Conservation (phyloP, 2,797 vertebrate genomes). For the Mormyrops attenuatus region DNA sequence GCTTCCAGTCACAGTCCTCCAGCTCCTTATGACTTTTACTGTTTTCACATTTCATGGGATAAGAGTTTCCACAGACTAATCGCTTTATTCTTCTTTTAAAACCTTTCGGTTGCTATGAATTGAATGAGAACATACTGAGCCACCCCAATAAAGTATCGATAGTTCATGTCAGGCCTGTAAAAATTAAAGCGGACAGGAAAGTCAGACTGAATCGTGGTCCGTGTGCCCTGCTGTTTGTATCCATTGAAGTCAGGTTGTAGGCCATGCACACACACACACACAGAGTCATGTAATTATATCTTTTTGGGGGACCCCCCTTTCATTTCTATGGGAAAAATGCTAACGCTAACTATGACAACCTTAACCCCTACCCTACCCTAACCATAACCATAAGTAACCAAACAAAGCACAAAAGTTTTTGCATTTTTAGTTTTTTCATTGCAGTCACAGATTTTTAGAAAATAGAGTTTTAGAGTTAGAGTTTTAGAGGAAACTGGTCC, state of each 20-base stretch:
- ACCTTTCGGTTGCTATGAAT: not conserved
- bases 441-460: no score
- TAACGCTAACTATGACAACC: no score
- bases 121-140: not conserved
- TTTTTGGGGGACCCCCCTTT: no score
- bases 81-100: not conserved
- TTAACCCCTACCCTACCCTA: no score
- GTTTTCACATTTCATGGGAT: not conserved
- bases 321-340: no score
- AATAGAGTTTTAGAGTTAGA: no score
- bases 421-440: no score
- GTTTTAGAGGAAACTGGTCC: no score
- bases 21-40: not conserved
- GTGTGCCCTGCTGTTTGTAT: not conserved
- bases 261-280: not conserved
- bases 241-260: not conserved
- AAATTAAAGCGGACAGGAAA: not conserved
- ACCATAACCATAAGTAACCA: no score
- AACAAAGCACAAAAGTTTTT: no score
- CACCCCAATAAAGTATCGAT: not conserved
- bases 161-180: not conserved
- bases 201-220: not conserved
- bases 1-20: not conserved
- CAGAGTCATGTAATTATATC: no score
- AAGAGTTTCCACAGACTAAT: constrained; percentile 33